Evolutionary conservation across 2,797 vertebrate genomes (phyloP), one percentile per base, ranked within the genome.

Genomic region (Microctenopoma lineatum): DNA sequence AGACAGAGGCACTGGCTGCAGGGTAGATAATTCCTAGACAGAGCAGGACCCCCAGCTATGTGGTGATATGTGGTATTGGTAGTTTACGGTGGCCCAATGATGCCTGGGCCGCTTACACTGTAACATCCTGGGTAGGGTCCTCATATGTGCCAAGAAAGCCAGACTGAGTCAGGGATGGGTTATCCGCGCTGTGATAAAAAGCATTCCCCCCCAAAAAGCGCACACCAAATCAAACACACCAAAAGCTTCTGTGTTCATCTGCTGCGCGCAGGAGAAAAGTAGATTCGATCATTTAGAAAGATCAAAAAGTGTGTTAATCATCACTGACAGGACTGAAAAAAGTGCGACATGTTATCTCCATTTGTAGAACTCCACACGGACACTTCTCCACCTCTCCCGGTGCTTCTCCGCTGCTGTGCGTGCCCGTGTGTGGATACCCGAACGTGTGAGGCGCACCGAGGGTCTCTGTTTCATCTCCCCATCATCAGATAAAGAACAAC

Each of bases 101-200:
- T 90, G 86, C 89, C 91, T 90, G 94, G 94, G 93, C 93, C 94
- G 86, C 78, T 91, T 92, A 70, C 84, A 92, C 83, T 90, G 88
- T 91, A 94, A 89, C 95, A 95, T 95, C 92, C 90, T 95, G 92
- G 73, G 91, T 66, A 79, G 65, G 81, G 83, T 93, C 92, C 84
- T 88, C 91, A 90, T 87, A 89, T 59, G 88, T 83, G 82, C 91
- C 89, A 79, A 72, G 85, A 85, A 79, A 83, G 80, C 78, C 78
- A 80, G 76, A 76, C 73, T 64, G 79, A 83, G 69, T 91, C 87
- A 90, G 59, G 68, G 72, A 62, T 80, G 76, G 64, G 81, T 73
- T 87, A 83, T 88, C 87, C 86, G 75, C 68, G 60, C 62, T 29
- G 83, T 70, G 66, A 75, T 77, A n/a, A 77, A 68, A 79, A 82